Evolutionary conservation across 2,113 vertebrate species (phyloP).

Genomic region (Mesitornis unicolor): DNA sequence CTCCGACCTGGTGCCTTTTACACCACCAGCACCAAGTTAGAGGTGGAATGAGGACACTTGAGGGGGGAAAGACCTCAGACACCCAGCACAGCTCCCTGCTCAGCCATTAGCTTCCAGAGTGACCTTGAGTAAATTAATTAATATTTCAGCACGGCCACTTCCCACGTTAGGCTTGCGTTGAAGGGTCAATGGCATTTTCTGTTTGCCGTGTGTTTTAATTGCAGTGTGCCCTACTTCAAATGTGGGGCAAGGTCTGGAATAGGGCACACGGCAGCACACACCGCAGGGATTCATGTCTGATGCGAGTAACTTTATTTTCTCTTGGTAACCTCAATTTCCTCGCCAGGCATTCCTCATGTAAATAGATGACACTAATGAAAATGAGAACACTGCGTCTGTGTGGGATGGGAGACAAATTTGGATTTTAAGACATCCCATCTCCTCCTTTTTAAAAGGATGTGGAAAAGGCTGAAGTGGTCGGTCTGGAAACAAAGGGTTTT

Average conservation of each 20-base stretch:
- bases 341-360: not conserved
- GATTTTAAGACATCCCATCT: not conserved
- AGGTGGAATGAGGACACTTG: not conserved
- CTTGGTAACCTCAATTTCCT: constrained; percentile 32
- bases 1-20: not conserved
- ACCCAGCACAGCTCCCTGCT: not conserved
- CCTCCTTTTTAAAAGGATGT: not conserved
- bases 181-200: not conserved
- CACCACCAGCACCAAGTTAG: accelerated
- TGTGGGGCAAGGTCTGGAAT: constrained; percentile 45
- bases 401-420: not conserved
- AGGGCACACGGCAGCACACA: not conserved
- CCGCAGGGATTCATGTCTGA: not conserved
- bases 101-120: not conserved
- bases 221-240: constrained; percentile 33
- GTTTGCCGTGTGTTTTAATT: not conserved
- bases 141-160: not conserved
- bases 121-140: not conserved
- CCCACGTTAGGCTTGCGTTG: not conserved
- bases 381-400: not conserved
- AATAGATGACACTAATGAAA: constrained; percentile 48
- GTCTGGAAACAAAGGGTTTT: not conserved
- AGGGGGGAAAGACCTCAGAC: not conserved
- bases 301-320: not conserved
- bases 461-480: not conserved